These are phyloP conservation scores for Tiliacea aurago DNA, from an alignment of 2,888 invertebrate genomes.

Conservation along the genomic window DNA sequence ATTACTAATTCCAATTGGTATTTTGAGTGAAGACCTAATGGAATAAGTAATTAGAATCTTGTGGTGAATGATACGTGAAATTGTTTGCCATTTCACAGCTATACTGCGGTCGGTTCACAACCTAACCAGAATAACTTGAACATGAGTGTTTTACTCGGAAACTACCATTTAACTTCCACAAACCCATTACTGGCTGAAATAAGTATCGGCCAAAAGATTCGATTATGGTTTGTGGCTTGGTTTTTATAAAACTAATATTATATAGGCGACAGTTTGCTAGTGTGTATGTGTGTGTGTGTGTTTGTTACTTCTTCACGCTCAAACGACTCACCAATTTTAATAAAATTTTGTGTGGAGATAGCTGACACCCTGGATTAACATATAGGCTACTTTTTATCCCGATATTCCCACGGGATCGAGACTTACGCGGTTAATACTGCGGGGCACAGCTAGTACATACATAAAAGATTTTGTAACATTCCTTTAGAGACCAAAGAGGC, in stretches of 20 bases:
- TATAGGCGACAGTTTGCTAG: too few relatives aligned
- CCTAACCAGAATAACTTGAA: not conserved
- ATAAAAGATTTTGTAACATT: not conserved
- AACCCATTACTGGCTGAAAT: not conserved
- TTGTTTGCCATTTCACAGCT: not conserved
- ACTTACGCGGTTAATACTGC: too few relatives aligned
- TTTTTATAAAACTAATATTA: not conserved
- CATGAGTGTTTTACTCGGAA: not conserved
- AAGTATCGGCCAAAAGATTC: not conserved
- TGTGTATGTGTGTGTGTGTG: too few relatives aligned
- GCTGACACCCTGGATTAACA: too few relatives aligned
- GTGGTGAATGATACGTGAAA: not conserved
- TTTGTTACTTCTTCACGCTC: too few relatives aligned
- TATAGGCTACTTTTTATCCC: too few relatives aligned
- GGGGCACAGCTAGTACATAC: too few relatives aligned
- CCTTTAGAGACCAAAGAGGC: not conserved
- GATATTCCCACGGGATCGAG: too few relatives aligned
- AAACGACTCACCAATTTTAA: too few relatives aligned
- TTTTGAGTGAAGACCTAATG: not conserved
- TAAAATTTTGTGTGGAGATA: too few relatives aligned
- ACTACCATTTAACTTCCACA: not conserved
- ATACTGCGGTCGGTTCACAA: not conserved
- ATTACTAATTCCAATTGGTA: not conserved
- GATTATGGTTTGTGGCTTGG: not conserved
- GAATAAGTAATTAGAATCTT: not conserved